Base-by-base conservation (phyloP, 1,140 invertebrate species). In the Apocrypta bakeri region DNA sequence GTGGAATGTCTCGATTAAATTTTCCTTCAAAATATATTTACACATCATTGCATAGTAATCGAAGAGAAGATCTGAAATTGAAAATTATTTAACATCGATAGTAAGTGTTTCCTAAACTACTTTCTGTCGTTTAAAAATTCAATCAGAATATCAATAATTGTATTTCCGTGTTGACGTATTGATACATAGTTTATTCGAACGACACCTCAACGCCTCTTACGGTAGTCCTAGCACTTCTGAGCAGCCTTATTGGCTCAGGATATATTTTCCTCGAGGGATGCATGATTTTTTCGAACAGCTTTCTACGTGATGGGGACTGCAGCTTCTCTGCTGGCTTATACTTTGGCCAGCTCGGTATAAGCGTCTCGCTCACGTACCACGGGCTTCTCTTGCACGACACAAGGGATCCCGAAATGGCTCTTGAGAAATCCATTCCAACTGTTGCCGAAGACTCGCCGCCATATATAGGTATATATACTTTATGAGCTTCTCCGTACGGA, bases 201-300 rank as follows among this genome's bases (percentile, higher is more conserved):
- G 48, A 17, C 48, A 17, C 17, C 17, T n/a, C 48, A 6, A n/a
- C 48, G 17, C 48, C 48, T 56, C 2, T 56, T n/a, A 56, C 2
- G 7, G 17, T 17, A 56, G 48, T 56, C 48, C 48, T 21, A 56
- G 48, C 48, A 21, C 48, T 56, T 29, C 64, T 25, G 25, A 25
- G 27, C 25, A 66, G 64, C 25, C 64, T 56, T 56, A 14, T 29
- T 66, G 64, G 14, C 64, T 66, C 64, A 29, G 14, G 25, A 66
- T 21, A 86, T 87, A 87, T 87, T 84, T 84, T 84, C 27, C 86
- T 83, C 80, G n/a, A 75, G 80, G 79, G 82, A 73, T 74, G 71
- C 83, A 80, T 73, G 74, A 85, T 85, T 81, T 80, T 48, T 72
- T 31, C 17, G 56, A 85, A 85, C 73, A 71, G 66, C 69, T 71